Evolutionary conservation across 2,888 invertebrate species (phyloP).

Genomic region (Venusia cambrica): DNA sequence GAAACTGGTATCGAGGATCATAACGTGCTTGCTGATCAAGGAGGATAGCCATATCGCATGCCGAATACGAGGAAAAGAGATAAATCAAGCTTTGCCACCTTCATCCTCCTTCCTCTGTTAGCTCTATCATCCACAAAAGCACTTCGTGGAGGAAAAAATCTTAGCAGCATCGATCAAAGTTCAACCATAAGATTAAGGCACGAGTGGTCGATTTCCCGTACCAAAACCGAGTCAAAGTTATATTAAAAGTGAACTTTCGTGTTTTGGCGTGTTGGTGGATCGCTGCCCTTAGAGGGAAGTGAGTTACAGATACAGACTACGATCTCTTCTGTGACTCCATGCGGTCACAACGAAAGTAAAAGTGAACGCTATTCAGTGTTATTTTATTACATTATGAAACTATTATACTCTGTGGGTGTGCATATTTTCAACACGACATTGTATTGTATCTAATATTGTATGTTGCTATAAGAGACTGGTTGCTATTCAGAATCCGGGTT

Average conservation of each 20-base stretch:
- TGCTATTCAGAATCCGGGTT: slow-evolving; percentile 22
- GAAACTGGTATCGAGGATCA: slow-evolving; percentile 62
- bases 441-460: slow-evolving; percentile 15
- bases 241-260: too few relatives aligned
- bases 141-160: too few relatives aligned
- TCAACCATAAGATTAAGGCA: too few relatives aligned
- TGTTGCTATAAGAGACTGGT: too few relatives aligned
- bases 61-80: slow-evolving; percentile 43
- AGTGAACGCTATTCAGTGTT: slow-evolving; percentile 60
- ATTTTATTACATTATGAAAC: slow-evolving; percentile 49
- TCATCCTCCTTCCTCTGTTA: slow-evolving; percentile 50
- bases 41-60: slow-evolving; percentile 37
- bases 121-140: too few relatives aligned
- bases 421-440: slow-evolving; percentile 25
- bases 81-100: slow-evolving; percentile 23
- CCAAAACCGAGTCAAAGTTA: too few relatives aligned
- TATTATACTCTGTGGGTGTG: slow-evolving; percentile 37
- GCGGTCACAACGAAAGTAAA: slow-evolving; percentile 67
- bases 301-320: slow-evolving; percentile 41
- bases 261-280: too few relatives aligned
- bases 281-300: slow-evolving; percentile 60
- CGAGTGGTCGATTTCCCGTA: too few relatives aligned
- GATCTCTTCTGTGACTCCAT: slow-evolving; percentile 17
- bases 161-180: too few relatives aligned
- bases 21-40: too few relatives aligned